Conservation (phyloP, 2,888 invertebrate species). For the Melanchra persicariae region DNA sequence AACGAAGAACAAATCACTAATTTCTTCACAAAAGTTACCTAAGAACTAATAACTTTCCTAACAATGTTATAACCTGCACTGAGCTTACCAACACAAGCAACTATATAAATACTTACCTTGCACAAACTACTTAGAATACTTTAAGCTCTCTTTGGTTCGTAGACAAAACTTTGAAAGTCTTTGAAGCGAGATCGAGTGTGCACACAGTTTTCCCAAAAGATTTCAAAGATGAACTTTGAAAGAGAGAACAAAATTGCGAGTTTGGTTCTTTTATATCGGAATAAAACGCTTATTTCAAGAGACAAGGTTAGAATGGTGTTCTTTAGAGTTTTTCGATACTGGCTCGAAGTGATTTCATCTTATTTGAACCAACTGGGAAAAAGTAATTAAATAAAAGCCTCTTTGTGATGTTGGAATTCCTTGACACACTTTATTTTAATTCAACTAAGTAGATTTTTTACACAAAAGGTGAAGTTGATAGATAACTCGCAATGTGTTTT, state of each 20-base stretch:
- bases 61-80: conserved; percentile 23
- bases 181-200: conserved; percentile 59
- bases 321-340: background rate
- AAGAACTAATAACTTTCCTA: background rate
- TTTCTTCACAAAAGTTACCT: background rate
- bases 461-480: background rate
- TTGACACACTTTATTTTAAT: background rate
- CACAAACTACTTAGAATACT: conserved; percentile 62
- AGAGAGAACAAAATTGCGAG: conserved; percentile 50
- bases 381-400: background rate
- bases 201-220: conserved; percentile 65
- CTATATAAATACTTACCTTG: conserved; percentile 48
- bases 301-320: conserved; percentile 7
- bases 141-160: conserved; percentile 61
- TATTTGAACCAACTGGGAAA: background rate
- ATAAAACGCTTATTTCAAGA: conserved; percentile 21
- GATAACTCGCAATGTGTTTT: background rate
- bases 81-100: conserved; percentile 28
- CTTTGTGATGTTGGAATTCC: background rate
- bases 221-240: conserved; percentile 62
- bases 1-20: background rate
- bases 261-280: conserved; percentile 40
- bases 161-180: conserved; percentile 59
- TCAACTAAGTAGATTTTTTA: background rate
- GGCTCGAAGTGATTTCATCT: background rate